Evolutionary conservation across 2,888 invertebrate genomes (phyloP).

Genomic region (Cactoblastis cactorum): DNA sequence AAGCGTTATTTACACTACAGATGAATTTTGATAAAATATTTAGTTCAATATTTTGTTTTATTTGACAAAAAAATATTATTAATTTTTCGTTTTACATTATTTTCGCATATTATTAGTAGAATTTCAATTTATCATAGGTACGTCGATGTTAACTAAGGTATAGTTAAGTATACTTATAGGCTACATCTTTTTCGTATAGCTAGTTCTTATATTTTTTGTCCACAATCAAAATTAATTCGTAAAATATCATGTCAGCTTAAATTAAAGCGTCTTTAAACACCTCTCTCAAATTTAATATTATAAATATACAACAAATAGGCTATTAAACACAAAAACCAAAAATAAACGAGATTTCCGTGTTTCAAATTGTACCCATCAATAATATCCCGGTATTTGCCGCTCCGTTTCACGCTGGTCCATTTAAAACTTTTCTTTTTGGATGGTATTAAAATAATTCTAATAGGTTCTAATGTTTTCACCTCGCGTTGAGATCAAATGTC

Average conservation of each 20-base stretch:
- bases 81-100: no score
- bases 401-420: slow-evolving; percentile 33
- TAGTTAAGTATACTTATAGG: no score
- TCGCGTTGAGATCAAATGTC: slow-evolving; percentile 11
- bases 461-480: slow-evolving; percentile 33
- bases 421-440: neutral
- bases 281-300: slow-evolving; percentile 3
- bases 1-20: no score
- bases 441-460: slow-evolving; percentile 39
- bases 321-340: slow-evolving; percentile 17
- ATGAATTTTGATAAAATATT: no score
- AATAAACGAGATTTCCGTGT: slow-evolving; percentile 48
- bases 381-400: slow-evolving; percentile 54
- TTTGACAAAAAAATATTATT: no score
- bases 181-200: no score
- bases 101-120: no score
- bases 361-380: slow-evolving; percentile 53
- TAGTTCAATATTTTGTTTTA: no score
- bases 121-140: no score
- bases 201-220: no score
- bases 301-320: slow-evolving; percentile 17
- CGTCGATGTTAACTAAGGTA: no score
- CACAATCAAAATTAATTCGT: no score
- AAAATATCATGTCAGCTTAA: neutral
- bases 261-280: neutral